phyloP scores from a whole-genome alignment of 1,140 invertebrate species.

The Papilio xuthus region DNA sequence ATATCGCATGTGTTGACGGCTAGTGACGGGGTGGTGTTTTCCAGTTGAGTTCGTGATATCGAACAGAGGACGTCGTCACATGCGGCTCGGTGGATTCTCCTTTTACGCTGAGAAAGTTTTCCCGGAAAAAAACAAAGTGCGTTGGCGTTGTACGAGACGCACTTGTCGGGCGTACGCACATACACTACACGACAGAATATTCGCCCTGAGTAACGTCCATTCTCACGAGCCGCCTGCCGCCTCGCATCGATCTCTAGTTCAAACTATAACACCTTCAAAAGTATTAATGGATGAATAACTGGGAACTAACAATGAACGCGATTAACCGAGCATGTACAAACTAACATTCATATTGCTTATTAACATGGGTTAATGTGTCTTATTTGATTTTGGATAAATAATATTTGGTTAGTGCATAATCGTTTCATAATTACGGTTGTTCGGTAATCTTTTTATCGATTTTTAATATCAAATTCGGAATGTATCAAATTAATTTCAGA shows the following conservation, averaged over 20 bases:
- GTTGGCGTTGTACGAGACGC: constrained; percentile 79
- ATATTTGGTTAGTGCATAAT: neutral
- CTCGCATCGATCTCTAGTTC: constrained; percentile 50
- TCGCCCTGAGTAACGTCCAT: constrained; percentile 79
- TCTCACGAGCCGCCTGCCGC: constrained; percentile 71
- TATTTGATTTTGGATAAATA: neutral
- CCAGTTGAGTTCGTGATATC: constrained; percentile 81
- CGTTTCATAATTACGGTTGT: neutral
- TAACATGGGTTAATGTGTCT: neutral
- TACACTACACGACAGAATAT: constrained; percentile 78
- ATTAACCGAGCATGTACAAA: constrained; percentile 8
- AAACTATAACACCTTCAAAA: constrained; percentile 60
- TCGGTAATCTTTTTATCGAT: neutral
- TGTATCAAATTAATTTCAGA: too few relatives aligned
- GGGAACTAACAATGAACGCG: neutral
- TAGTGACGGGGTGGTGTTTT: constrained; percentile 67
- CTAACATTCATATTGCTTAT: constrained; percentile 8
- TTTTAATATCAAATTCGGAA: neutral
- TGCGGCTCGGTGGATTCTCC: constrained; percentile 78
- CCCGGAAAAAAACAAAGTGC: constrained; percentile 78
- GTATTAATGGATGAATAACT: constrained; percentile 63
- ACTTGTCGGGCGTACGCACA: constrained; percentile 80
- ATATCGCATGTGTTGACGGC: constrained; percentile 43
- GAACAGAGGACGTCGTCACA: constrained; percentile 77
- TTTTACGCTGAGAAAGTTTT: constrained; percentile 81